Evolutionary conservation across 2,113 vertebrate species (phyloP).

Genomic region (Malurus cyaneus): DNA sequence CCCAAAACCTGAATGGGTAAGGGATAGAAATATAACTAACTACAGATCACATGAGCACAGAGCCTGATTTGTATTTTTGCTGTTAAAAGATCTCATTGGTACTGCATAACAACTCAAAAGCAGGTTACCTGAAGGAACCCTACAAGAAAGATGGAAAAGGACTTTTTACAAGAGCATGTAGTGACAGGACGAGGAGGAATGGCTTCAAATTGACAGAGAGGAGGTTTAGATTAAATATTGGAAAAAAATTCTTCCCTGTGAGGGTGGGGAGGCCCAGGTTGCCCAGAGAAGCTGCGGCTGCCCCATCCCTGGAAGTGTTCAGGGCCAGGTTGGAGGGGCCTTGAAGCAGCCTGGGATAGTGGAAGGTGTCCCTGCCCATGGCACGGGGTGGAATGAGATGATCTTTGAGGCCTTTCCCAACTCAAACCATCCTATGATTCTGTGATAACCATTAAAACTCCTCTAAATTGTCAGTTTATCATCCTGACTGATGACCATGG

Average conservation of each 20-base stretch:
- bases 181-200: not conserved
- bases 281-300: not conserved
- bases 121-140: not conserved
- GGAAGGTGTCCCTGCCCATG: not conserved
- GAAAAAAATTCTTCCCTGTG: not conserved
- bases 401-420: not conserved
- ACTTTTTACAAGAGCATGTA: not conserved
- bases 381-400: not conserved
- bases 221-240: not conserved
- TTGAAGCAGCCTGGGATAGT: not conserved
- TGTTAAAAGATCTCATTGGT: not conserved
- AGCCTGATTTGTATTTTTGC: not conserved
- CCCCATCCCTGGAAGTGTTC: not conserved
- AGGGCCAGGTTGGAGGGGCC: accelerated
- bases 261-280: not conserved
- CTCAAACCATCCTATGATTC: not conserved
- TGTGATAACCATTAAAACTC: not conserved
- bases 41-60: not conserved
- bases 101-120: not conserved
- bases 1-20: not conserved
- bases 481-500: not conserved
- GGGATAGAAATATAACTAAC: not conserved
- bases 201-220: not conserved
- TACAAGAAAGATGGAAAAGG: not conserved
- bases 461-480: not conserved